Conservation (phyloP, 2,888 invertebrate genomes). For the Carabus problematicus region DNA sequence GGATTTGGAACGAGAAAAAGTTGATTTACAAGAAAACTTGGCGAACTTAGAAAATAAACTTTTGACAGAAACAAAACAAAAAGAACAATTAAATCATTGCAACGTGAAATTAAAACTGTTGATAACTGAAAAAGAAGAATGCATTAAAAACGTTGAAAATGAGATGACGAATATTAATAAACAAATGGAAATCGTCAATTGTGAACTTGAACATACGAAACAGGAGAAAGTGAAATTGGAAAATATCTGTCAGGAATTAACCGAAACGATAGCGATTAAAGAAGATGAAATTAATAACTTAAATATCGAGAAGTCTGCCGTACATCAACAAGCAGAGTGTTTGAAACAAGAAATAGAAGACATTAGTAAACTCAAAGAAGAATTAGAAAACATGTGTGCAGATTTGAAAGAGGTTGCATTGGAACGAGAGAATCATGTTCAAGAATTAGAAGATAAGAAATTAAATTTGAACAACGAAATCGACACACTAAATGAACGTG, state of each 20-base stretch:
- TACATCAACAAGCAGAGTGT: neutral
- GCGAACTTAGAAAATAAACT: neutral
- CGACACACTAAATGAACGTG: neutral
- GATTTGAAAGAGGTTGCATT: neutral
- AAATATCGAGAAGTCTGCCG: neutral
- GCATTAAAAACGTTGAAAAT: neutral
- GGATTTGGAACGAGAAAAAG: conserved; percentile 7
- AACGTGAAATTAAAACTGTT: neutral
- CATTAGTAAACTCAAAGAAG: conserved; percentile 3
- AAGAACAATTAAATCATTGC: neutral
- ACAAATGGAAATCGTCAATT: conserved; percentile 7
- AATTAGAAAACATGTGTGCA: neutral
- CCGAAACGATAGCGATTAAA: neutral
- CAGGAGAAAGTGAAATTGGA: conserved; percentile 1
- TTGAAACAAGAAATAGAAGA: neutral
- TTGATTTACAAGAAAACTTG: neutral
- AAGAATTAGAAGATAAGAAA: neutral
- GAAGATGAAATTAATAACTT: conserved; percentile 2
- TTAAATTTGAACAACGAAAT: neutral
- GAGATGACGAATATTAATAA: neutral
- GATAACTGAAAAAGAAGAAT: neutral
- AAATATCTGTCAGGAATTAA: neutral
- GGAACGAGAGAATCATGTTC: neutral
- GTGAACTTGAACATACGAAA: conserved; percentile 3
- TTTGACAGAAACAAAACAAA: neutral